Evolutionary conservation across 2,113 vertebrate species (phyloP), one percentile per base, ranked within the genome.

Genomic region (Siniperca knerii): DNA sequence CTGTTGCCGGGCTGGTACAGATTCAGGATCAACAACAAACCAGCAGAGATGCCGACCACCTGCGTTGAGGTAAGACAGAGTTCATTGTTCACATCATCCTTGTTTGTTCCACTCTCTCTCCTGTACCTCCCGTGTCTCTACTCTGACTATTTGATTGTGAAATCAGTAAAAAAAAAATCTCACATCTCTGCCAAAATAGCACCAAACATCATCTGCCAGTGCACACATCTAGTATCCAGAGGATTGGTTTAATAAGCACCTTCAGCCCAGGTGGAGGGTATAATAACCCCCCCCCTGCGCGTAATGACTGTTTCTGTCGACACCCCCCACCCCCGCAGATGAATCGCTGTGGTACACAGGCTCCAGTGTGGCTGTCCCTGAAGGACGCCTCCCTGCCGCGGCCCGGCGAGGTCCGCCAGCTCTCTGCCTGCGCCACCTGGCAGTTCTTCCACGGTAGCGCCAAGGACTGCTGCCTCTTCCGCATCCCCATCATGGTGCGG

Each of bases 341-440:
- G 96, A 97, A 97, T 85, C 96, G 91, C 68, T 97, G 97, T 0
- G 96, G 97, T 1, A 97, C 96, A 0, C 96, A 97, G 94, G 97
- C 96, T 35, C 97, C 96, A 0, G 94, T 97, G 81, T 97, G 97
- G 96, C 94, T 97, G 69, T 96, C 88, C 0, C 87, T 97, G 85
- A 87, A 82, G 74, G 96, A 95, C 25, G 65, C 86, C 25, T 77
- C 92, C 11, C 81, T 95, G 18, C 96, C 93, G 0, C 68, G 48
- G 62, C 90, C 92, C 0, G 94, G 95, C 0, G 92, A 93, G 68
- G 81, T 85, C 66, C 94, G 94, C 76, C 65, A 92, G 48, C 88
- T 96, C 23, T 95, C 90, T 0, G 96, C 94, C 75, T 97, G 94
- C 46, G 94, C 95, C 73, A 96, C 91, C 40, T 97, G 93, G 95